phyloP scores from a whole-genome alignment of 2,797 vertebrate species.

The Silurus lanzhouensis region DNA sequence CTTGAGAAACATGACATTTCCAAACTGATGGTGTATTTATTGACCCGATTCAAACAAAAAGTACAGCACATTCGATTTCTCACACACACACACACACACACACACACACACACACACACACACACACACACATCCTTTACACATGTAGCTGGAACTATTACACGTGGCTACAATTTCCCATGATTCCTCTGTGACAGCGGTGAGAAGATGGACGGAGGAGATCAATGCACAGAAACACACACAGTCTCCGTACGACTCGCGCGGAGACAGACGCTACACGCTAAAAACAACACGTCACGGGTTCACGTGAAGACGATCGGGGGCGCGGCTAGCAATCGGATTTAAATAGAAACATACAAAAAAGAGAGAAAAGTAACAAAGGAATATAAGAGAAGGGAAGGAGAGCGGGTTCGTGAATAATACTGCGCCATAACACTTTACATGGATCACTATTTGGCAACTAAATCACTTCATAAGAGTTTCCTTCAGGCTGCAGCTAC shows the following conservation, averaged over 20 bases:
- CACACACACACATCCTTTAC: background rate
- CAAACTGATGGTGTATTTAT: conserved; percentile 60
- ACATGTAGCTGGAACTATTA: background rate
- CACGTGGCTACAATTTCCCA: background rate
- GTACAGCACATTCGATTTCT: conserved; percentile 47
- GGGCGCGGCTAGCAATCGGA: no score
- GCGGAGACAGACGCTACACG: background rate
- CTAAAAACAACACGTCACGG: conserved; percentile 17
- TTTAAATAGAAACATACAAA: conserved; percentile 27
- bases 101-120: no score
- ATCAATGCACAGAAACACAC: no score
- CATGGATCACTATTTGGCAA: conserved; percentile 12
- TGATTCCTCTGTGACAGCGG: background rate
- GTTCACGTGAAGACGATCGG: no score
- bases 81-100: background rate
- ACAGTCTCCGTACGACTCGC: background rate
- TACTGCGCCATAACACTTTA: conserved; percentile 37
- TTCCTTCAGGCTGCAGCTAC: background rate
- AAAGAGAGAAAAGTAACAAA: background rate
- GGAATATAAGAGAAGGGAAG: background rate
- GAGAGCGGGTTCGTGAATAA: conserved; percentile 6
- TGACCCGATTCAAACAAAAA: conserved; percentile 58
- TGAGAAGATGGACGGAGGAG: background rate
- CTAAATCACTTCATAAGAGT: background rate
- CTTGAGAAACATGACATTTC: background rate